phyloP scores from a whole-genome alignment of 2,797 vertebrate species.

The Borostomias antarcticus region DNA sequence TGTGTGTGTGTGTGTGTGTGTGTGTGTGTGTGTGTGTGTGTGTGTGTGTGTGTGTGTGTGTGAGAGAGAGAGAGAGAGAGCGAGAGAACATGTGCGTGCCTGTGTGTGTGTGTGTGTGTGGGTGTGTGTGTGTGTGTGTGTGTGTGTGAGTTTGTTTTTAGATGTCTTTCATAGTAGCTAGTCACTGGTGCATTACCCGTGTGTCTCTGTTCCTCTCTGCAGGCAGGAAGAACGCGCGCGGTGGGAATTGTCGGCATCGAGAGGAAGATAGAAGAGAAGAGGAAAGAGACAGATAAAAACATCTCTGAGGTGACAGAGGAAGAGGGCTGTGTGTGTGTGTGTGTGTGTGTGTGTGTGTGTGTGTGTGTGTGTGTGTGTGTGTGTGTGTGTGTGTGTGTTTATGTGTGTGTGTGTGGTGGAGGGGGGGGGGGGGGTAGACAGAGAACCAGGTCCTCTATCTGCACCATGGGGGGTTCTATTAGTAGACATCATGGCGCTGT shows the following conservation, averaged over 20 bases:
- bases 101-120: no score
- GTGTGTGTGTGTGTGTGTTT: neutral
- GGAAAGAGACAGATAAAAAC: slow-evolving; percentile 99
- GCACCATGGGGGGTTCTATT: neutral
- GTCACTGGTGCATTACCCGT: no score
- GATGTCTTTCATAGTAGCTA: slow-evolving; percentile 47
- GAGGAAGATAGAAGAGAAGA: slow-evolving; percentile 95
- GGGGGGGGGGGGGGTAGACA: neutral
- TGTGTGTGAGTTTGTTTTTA: slow-evolving; percentile 15
- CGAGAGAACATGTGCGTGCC: no score
- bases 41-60: no score
- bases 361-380: no score
- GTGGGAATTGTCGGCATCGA: slow-evolving; percentile 98
- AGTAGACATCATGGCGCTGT: slow-evolving; percentile 7
- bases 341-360: no score
- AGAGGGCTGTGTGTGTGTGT: slow-evolving; percentile 19
- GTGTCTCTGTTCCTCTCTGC: no score
- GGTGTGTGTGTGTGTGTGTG: slow-evolving; percentile 6
- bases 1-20: neutral
- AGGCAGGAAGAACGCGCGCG: slow-evolving; percentile 94
- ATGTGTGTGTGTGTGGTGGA: neutral
- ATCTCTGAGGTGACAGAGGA: slow-evolving; percentile 91
- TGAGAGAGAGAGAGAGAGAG: no score
- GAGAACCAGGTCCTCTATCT: neutral
- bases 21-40: no score